These are phyloP conservation scores for Colistium nudipinnis DNA, from an alignment of 2,113 vertebrate species.

Conservation along the genomic window DNA sequence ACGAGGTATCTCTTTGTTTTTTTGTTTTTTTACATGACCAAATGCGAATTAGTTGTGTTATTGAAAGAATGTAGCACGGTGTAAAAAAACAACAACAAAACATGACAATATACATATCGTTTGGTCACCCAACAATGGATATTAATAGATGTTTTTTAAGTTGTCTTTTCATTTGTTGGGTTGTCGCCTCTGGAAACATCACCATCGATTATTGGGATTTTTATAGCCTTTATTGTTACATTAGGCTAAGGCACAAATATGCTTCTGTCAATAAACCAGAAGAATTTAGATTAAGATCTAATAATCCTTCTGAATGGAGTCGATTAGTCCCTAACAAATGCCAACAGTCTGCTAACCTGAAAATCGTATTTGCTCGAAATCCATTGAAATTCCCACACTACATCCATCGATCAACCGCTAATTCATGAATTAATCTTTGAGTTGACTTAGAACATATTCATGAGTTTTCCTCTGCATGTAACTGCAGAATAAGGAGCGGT, in stretches of 20 bases:
- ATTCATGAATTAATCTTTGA: neutral
- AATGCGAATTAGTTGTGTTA: too few species aligned
- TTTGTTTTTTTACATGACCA: neutral
- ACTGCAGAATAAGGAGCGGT: slow-evolving; percentile 22
- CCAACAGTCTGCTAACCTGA: too few species aligned
- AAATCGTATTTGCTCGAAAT: neutral
- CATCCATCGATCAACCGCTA: neutral
- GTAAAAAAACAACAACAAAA: too few species aligned
- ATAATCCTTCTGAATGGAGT: neutral
- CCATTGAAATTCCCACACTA: neutral
- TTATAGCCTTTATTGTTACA: neutral
- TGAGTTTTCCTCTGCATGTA: slow-evolving; percentile 17
- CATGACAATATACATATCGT: neutral
- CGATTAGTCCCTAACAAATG: too few species aligned
- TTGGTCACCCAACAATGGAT: neutral
- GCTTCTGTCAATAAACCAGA: neutral
- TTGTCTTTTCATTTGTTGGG: neutral
- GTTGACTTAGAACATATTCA: slow-evolving; percentile 28
- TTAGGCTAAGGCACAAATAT: neutral
- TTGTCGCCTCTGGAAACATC: neutral
- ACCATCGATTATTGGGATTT: neutral
- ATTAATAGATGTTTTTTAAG: neutral
- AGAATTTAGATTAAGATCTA: too few species aligned
- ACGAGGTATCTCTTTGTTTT: neutral
- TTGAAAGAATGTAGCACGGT: too few species aligned